Evolutionary conservation across 2,888 invertebrate genomes (phyloP), one percentile per base, ranked within the genome.

Genomic region (Microctonus hyperodae): DNA sequence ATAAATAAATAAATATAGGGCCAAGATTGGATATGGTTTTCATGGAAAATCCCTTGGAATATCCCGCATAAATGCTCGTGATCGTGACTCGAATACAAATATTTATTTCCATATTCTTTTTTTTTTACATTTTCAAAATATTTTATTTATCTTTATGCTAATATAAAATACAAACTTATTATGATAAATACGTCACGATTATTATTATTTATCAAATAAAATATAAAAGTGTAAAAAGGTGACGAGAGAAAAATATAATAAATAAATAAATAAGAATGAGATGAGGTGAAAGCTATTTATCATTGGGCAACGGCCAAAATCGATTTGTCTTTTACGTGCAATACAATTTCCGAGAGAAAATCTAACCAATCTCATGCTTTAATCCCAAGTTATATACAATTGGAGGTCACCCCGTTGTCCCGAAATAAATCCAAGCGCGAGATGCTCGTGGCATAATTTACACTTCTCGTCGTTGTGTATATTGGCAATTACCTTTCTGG

Each of bases 51-150:
- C 60, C 60, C 50, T 33, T 33, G 31, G 33, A 50, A 60, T 60
- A 48, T 60, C 23, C 31, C 22, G 4, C 20, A 50, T 60, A 50
- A 33, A 50, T 60, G 44, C 20, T 44, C 44, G 7, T 6, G 16
- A 44, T 53, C 37, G 62, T 62, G 62, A 62, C 62, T 51, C 16
- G 62, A 62, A 62, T 62, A 53, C 40, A 16, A 60, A 60, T 60
- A 20, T 33, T 4, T n/a, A 56, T 56, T 56, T 11, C 20, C 56
- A 23, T n/a, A 37, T n/a, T 0, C 22, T 56, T 33, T 56, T 35
- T 56, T 56, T 33, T 56, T 35, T 56, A 11, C 20, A 23, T 28
- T 48, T 44, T 23, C 20, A n/a, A n/a, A 11, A 5, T n/a, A 23
- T 37, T 58, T 13, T 33, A 60, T 31, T 25, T 44, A 31, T 33